phyloP scores from a whole-genome alignment of 2,113 vertebrate genomes.

The Hystrix brachyura region DNA sequence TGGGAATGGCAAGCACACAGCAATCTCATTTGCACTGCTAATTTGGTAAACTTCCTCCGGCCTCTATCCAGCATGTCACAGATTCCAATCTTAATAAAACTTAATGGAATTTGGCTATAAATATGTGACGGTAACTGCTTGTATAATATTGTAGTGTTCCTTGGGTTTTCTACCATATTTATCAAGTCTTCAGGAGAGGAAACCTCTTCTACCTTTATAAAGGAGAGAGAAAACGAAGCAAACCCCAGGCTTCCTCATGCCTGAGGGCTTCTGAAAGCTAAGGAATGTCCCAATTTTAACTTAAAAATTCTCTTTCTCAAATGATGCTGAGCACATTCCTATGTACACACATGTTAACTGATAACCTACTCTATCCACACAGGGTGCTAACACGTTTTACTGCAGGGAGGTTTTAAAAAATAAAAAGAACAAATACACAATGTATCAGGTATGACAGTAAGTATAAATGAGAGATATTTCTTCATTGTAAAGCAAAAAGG shows the following conservation, averaged over 20 bases:
- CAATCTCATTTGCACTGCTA: not conserved
- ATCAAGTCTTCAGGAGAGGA: not conserved
- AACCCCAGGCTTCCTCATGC: not conserved
- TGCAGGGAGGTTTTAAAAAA: not conserved
- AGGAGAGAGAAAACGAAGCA: not conserved
- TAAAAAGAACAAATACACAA: not conserved
- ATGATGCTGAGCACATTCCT: not conserved
- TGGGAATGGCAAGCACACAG: not conserved
- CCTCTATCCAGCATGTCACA: not conserved
- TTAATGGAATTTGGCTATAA: conserved; percentile 43
- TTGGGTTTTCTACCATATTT: not conserved
- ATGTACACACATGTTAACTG: not conserved
- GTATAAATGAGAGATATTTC: not conserved
- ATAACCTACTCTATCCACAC: not conserved
- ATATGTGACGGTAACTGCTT: not conserved
- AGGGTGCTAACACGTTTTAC: not conserved
- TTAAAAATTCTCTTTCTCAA: not conserved
- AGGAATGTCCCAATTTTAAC: not conserved
- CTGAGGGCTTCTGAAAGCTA: not conserved
- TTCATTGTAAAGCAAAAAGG: conserved; percentile 28
- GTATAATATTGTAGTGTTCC: not conserved
- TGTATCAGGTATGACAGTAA: not conserved
- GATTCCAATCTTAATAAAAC: conserved; percentile 43
- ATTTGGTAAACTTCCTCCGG: conserved; percentile 20
- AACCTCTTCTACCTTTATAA: not conserved